Evolutionary conservation across 2,888 invertebrate species (phyloP), one percentile per base, ranked within the genome.

Genomic region (Patella pellucida): DNA sequence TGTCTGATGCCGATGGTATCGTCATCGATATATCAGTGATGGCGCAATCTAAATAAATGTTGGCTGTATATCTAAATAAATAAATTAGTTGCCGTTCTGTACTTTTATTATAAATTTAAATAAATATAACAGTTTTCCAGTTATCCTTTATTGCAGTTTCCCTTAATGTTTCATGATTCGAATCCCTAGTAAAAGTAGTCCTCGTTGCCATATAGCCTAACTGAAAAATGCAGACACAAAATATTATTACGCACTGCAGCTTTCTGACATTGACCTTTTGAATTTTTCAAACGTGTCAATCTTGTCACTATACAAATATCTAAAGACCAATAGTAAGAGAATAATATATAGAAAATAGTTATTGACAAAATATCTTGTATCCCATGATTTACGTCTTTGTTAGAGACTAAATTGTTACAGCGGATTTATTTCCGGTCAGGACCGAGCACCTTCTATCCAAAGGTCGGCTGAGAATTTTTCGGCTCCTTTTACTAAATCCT

Each of bases 401-500:
- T 41, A 9, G 7, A 41, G 41, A 41, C 41, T 41, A 9, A 41
- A 41, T 41, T 41, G 41, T 41, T 41, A 41, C 9, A 19, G 69
- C 74, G 74, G 70, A 16, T 23, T 16, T 16, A 51, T 50, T 51
- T 74, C 74, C 74, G 71, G 19, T 23, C 27, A 71, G 51, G 56
- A 19, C 51, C 62, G 62, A 62, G 31, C 69, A 74, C 70, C 74
- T 62, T 75, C 75, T 52, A 71, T 75, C 75, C 75, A 72, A 75
- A 75, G 75, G 75, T 72, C 75, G 71, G 75, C 75, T 75, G 75
- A 75, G 75, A 71, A 54, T 72, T 71, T 68, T 68, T 72, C 71
- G 71, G 75, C 71, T 75, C 71, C 72, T 52, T 72, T 68, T 41
- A 41, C 41, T 41, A 68, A 71, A 68, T 68, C 50, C 68, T 73